Conservation (phyloP, 2,113 vertebrate species). For the Pica pica region DNA sequence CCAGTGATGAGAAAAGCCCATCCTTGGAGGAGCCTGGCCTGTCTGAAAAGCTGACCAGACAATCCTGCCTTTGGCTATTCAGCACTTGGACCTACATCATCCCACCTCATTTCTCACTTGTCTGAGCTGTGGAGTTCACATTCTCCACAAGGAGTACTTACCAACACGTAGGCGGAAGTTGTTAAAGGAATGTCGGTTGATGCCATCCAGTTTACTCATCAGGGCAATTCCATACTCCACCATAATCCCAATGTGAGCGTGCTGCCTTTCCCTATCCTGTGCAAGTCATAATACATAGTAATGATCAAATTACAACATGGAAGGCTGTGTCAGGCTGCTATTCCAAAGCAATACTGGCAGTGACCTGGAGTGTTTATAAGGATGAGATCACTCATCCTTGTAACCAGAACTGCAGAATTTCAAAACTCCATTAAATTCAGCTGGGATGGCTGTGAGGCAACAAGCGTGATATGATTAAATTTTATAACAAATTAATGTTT, state of each 20-base stretch:
- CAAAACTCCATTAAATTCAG: neutral
- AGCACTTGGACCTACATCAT: neutral
- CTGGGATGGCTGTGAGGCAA: neutral
- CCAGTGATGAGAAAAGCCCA: neutral
- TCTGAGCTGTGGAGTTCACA: accelerated
- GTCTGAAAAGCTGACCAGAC: neutral
- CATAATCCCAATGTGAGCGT: slow-evolving; percentile 92
- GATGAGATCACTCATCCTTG: too few species aligned
- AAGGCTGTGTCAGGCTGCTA: neutral
- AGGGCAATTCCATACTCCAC: slow-evolving; percentile 94
- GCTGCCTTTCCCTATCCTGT: slow-evolving; percentile 86
- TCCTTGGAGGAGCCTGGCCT: accelerated
- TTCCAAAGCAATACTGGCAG: neutral
- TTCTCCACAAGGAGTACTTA: slow-evolving; percentile 60
- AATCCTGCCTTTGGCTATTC: neutral
- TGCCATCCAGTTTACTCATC: slow-evolving; percentile 94
- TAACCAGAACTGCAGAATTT: neutral
- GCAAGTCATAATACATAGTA: neutral
- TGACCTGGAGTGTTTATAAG: neutral
- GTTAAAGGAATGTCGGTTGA: slow-evolving; percentile 98
- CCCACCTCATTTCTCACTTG: too few species aligned
- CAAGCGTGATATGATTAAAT: neutral
- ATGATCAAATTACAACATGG: neutral
- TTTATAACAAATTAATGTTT: neutral
- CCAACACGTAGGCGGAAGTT: slow-evolving; percentile 91